phyloP scores from a whole-genome alignment of 2,888 invertebrate species.

The Melieria picta region DNA sequence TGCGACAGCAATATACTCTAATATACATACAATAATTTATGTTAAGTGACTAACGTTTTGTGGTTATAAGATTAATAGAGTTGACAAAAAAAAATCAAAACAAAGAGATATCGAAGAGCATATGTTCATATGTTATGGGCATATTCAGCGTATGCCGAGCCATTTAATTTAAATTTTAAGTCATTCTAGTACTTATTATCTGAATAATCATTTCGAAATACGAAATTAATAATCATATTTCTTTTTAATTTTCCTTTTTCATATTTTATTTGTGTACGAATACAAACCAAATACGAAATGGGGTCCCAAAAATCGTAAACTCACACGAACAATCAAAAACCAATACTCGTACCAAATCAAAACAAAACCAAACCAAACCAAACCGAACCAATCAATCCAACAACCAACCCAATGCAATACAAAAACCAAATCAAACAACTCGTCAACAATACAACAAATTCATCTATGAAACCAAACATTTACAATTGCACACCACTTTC shows the following conservation, averaged over 20 bases:
- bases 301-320: constrained; percentile 54
- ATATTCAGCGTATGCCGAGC: too few species aligned
- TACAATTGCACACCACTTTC: not conserved
- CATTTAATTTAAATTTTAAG: too few species aligned
- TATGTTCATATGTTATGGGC: too few species aligned
- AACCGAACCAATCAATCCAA: constrained; percentile 7
- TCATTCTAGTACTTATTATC: too few species aligned
- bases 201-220: constrained; percentile 12
- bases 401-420: not conserved
- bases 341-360: constrained; percentile 1
- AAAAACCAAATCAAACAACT: constrained; percentile 8
- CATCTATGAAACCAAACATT: not conserved
- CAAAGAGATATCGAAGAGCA: too few species aligned
- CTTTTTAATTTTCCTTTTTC: constrained; percentile 65
- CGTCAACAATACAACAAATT: not conserved
- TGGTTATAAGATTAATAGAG: too few species aligned
- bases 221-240: constrained; percentile 62
- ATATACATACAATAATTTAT: too few species aligned
- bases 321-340: constrained; percentile 17
- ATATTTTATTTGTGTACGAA: constrained; percentile 64
- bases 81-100: too few species aligned
- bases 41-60: too few species aligned
- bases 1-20: too few species aligned
- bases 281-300: constrained; percentile 62
- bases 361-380: constrained; percentile 29